Evolutionary conservation across 2,888 invertebrate species (phyloP).

Genomic region (Platycheirus rosarum): DNA sequence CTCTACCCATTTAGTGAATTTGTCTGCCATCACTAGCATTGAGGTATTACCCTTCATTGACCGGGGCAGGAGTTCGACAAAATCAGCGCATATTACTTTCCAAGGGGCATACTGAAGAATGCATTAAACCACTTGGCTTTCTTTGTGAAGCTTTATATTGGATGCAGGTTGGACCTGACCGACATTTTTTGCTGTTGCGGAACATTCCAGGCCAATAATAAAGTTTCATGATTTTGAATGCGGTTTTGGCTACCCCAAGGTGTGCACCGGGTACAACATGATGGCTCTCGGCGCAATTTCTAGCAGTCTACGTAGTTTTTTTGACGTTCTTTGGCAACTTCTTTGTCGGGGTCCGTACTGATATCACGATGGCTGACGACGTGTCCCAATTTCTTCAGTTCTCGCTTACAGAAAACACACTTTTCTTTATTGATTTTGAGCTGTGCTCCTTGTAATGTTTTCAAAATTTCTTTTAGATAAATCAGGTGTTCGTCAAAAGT

Average conservation of each 20-base stretch:
- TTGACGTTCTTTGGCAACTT: constrained; percentile 10
- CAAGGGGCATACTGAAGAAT: background rate
- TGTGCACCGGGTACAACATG: no score
- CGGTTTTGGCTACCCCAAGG: no score
- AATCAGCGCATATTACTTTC: background rate
- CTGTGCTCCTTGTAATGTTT: background rate
- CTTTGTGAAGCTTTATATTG: background rate
- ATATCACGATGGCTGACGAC: constrained; percentile 28
- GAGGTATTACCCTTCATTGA: background rate
- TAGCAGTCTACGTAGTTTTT: constrained; percentile 24
- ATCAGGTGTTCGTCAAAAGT: background rate
- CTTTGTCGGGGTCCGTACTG: constrained; percentile 37
- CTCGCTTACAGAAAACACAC: no score
- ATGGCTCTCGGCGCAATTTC: constrained; percentile 30
- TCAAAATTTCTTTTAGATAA: background rate
- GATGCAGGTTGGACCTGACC: no score
- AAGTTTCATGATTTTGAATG: no score
- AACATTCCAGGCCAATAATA: constrained; percentile 57
- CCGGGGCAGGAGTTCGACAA: background rate
- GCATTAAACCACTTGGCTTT: background rate
- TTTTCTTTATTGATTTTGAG: constrained; percentile 7
- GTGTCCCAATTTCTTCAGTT: constrained; percentile 39
- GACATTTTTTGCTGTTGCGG: no score
- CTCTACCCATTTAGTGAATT: background rate
- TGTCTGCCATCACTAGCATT: background rate